These are phyloP conservation scores for silkworm (Bombyx mori) DNA, from an alignment of 1,140 invertebrate genomes.

Conservation along the genomic window ASM3026992v2 NC_085124.1:11807001-11807500, in stretches of 20 bases:
- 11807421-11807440: too few species aligned
- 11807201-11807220: conserved; percentile 45
- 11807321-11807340: too few species aligned
- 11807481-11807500: too few species aligned
- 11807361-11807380: too few species aligned
- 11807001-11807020: too few species aligned
- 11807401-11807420: too few species aligned
- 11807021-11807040: too few species aligned
- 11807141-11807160: conserved; percentile 30
- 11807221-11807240: conserved; percentile 61
- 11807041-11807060: background rate
- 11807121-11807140: conserved; percentile 26
- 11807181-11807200: conserved; percentile 60
- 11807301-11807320: too few species aligned
- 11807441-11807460: too few species aligned
- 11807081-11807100: background rate
- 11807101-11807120: background rate
- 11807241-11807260: conserved; percentile 56
- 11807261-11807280: conserved; percentile 40
- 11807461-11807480: too few species aligned
- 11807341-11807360: too few species aligned
- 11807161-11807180: conserved; percentile 62
- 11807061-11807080: background rate
- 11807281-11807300: background rate
- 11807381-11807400: too few species aligned